Evolutionary conservation across 2,888 invertebrate species (phyloP), one percentile per base, ranked within the genome.

Genomic region (Coelogynopora nodosa): DNA sequence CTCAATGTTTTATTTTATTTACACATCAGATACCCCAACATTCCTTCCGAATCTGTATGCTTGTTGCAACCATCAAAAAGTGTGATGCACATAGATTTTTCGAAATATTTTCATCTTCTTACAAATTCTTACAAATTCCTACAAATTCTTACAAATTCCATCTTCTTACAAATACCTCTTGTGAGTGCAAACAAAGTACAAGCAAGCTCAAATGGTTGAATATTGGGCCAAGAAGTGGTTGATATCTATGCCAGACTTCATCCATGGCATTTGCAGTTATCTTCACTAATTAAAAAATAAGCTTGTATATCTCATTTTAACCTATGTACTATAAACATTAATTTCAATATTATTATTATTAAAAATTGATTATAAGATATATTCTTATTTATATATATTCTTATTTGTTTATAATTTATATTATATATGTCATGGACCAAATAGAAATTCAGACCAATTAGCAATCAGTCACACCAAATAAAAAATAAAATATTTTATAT

Each of bases 281-380:
- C 74, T 74, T 74, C 74, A 74, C 74, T 74, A 74, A 74, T 74
- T 5, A 74, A 74, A 74, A 74, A 74, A n/a, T n/a, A n/a, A n/a
- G n/a, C n/a, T n/a, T n/a, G n/a, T n/a, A n/a, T n/a, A n/a, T n/a
- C n/a, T n/a, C n/a, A n/a, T n/a, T n/a, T n/a, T n/a, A n/a, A n/a
- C n/a, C n/a, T n/a, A n/a, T n/a, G n/a, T n/a, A n/a, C n/a, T n/a
- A n/a, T n/a, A n/a, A n/a, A n/a, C n/a, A n/a, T n/a, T n/a, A n/a
- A n/a, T n/a, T n/a, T n/a, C n/a, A n/a, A n/a, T n/a, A n/a, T n/a
- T n/a, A n/a, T n/a, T n/a, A n/a, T n/a, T n/a, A n/a, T n/a, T n/a
- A n/a, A n/a, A n/a, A n/a, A n/a, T n/a, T n/a, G n/a, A n/a, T n/a
- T n/a, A n/a, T n/a, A n/a, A n/a, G n/a, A n/a, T n/a, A n/a, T n/a